Conservation (phyloP, 2,888 invertebrate genomes). For the Drosophila niveifrons region DNA sequence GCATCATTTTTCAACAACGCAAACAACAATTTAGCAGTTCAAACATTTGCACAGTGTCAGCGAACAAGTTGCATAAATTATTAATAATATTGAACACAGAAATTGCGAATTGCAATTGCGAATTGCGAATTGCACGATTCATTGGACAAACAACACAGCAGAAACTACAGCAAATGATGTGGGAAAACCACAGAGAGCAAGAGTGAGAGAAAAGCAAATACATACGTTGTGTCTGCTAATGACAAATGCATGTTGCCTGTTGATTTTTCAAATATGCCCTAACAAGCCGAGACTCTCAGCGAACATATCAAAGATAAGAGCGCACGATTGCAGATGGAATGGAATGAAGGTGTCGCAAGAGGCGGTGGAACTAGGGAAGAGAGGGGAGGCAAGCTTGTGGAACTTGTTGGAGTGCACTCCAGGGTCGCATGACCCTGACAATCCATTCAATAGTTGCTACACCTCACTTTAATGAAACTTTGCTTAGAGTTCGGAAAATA, state of each 20-base stretch:
- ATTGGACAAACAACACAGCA: conserved; percentile 39
- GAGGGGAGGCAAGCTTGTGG: too few relatives aligned
- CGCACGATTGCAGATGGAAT: background rate
- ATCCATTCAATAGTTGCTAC: too few relatives aligned
- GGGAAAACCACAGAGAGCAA: too few relatives aligned
- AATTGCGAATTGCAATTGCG: conserved; percentile 29
- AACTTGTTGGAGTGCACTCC: too few relatives aligned
- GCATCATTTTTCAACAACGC: conserved; percentile 14
- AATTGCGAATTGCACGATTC: conserved; percentile 70
- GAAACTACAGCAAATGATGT: too few relatives aligned
- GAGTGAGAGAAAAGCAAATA: too few relatives aligned
- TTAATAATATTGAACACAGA: conserved; percentile 44
- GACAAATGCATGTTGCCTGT: conserved; percentile 66
- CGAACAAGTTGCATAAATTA: conserved; percentile 72
- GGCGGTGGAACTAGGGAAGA: background rate
- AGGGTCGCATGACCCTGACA: too few relatives aligned
- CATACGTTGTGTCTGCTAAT: conserved; percentile 59
- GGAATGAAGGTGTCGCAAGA: background rate
- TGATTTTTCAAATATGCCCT: conserved; percentile 26
- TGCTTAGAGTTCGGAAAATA: too few relatives aligned
- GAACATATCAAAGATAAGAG: background rate
- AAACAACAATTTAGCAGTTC: conserved; percentile 28
- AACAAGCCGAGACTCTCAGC: background rate
- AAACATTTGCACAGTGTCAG: conserved; percentile 66
- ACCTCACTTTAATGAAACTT: too few relatives aligned